A percentile compares a stretch with the other conserved stretches of the same genome.
Conservation (phyloP, 64 coral and sea anemone species). For the Actinia tenebrosa region DNA sequence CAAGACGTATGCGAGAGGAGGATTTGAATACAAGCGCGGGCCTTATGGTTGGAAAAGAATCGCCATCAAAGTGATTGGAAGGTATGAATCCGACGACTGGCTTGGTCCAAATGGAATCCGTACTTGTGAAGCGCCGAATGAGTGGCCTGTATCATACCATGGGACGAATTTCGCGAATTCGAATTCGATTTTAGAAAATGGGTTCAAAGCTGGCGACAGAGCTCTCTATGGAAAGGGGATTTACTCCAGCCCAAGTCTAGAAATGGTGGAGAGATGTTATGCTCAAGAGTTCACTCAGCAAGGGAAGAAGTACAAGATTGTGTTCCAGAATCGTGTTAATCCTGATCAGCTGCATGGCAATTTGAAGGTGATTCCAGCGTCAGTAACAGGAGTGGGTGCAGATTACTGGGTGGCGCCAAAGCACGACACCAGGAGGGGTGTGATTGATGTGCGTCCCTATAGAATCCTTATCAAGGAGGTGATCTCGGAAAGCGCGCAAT, state of each 20-base stretch:
- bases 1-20: slow-evolving; percentile 48
- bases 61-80: slow-evolving; percentile 49
- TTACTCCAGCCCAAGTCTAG: slow-evolving; percentile 55
- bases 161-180: slow-evolving; percentile 31
- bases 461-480: slow-evolving; percentile 43
- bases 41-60: slow-evolving; percentile 68
- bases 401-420: slow-evolving; percentile 63
- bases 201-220: slow-evolving; percentile 23
- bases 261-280: slow-evolving; percentile 43
- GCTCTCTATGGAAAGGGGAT: slow-evolving; percentile 31
- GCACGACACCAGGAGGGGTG: not conserved
- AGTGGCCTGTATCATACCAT: slow-evolving; percentile 68
- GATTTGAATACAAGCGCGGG: slow-evolving; percentile 24
- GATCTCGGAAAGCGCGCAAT: too few relatives aligned
- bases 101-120: slow-evolving; percentile 56
- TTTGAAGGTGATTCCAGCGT: slow-evolving; percentile 40
- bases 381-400: slow-evolving; percentile 39
- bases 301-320: slow-evolving; percentile 55
- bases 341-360: slow-evolving; percentile 19
- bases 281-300: slow-evolving; percentile 34
- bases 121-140: slow-evolving; percentile 15
- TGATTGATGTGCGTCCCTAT: slow-evolving; percentile 57
- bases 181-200: slow-evolving; percentile 21
- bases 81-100: slow-evolving; percentile 32
- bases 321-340: slow-evolving; percentile 70